phyloP scores from a whole-genome alignment of 2,888 invertebrate species.

The Linnaemya vulpina region DNA sequence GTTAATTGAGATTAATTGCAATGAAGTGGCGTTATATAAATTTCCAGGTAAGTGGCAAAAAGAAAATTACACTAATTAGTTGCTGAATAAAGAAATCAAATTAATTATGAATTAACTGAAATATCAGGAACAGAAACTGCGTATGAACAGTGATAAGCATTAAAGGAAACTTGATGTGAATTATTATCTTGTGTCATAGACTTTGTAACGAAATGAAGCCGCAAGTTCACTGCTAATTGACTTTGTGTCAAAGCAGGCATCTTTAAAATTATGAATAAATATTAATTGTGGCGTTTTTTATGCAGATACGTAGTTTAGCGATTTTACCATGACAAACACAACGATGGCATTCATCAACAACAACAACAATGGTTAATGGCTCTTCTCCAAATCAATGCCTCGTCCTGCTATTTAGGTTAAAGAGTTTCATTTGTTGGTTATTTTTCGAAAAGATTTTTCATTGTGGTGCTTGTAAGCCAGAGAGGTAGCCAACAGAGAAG shows the following conservation, averaged over 20 bases:
- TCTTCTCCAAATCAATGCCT: neutral
- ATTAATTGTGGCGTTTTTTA: neutral
- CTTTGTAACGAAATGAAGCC: neutral
- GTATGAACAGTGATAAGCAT: neutral
- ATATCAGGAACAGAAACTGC: neutral
- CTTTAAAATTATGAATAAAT: neutral
- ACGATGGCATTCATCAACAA: neutral
- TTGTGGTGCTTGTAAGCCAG: neutral
- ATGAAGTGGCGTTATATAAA: conserved; percentile 83
- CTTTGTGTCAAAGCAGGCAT: neutral
- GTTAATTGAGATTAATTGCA: conserved; percentile 83
- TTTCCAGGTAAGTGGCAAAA: conserved; percentile 82
- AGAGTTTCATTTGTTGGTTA: neutral
- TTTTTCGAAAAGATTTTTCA: neutral
- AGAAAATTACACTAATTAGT: neutral
- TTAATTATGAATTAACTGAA: neutral
- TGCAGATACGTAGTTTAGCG: neutral
- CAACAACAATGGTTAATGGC: neutral
- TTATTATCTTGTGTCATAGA: neutral
- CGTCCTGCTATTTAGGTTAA: too few relatives aligned
- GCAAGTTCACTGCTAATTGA: neutral
- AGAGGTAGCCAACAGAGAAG: neutral
- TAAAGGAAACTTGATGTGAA: neutral
- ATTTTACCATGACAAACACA: neutral
- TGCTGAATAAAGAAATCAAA: neutral